Evolutionary conservation across 2,888 invertebrate genomes (phyloP), one percentile per base, ranked within the genome.

Genomic region (Aporophyla nigra): DNA sequence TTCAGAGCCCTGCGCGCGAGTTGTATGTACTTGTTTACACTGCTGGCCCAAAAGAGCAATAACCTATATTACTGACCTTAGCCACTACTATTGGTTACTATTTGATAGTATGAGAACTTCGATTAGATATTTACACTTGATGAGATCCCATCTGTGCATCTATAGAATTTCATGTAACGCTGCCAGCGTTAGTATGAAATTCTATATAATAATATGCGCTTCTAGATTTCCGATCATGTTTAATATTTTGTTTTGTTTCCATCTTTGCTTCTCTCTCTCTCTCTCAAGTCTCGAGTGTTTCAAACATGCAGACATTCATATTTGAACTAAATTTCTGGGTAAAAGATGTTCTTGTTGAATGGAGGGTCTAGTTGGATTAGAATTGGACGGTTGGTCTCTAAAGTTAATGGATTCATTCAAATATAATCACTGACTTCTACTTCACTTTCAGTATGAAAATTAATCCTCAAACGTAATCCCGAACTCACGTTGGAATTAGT

Each of bases 61-160:
- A 89, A 85, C 90, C 90, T 83, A 87, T 56, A 86, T 87, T 73
- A 80, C 87, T 90, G 90, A 90, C 87, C 90, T 86, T 85, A 82
- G 72, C 70, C 74, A 82, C 88, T 88, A 88, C 87, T 69, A 85
- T 43, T 24, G 69, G 72, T 80, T 4, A 40, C 10, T 49, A 46
- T 51, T 51, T 66, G 10, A 40, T 19, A 61, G 33, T 5, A 12
- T 54, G 24, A 72, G 16, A 33, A 68, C 68, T 19, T 54, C 21
- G 33, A 61, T 56, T n/a, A 46, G 49, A 33, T 49, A n/a, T n/a
- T n/a, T 24, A 40, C 1, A 0, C 0, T 46, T 33, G 46, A 9
- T 58, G 49, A 51, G 49, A 27, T 43, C 9, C 16, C 46, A 14
- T 24, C 16, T 40, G 9, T 19, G n/a, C n/a, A n/a, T n/a, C n/a